Evolutionary conservation across 2,888 invertebrate genomes (phyloP).

Genomic region (Deilephila elpenor): DNA sequence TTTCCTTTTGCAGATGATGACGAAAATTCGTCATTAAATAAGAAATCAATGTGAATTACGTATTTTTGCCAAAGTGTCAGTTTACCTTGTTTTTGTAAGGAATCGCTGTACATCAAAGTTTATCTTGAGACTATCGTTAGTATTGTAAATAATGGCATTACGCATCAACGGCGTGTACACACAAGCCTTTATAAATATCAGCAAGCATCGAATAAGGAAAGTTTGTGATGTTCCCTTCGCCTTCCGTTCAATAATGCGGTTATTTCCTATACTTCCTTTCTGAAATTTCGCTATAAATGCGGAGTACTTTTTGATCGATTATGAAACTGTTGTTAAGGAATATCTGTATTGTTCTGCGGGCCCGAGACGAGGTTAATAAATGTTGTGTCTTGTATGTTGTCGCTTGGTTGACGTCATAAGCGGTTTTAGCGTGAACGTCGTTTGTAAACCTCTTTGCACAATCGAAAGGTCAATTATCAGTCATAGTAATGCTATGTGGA

Average conservation of each 20-base stretch:
- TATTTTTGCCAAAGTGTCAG: no score
- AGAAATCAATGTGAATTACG: no score
- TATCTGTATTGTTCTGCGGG: not conserved
- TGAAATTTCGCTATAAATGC: slow-evolving; percentile 19
- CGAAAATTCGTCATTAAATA: no score
- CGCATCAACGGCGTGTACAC: not conserved
- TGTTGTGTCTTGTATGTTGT: no score
- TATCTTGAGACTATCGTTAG: not conserved
- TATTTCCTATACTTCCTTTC: slow-evolving; percentile 22
- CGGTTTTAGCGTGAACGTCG: no score
- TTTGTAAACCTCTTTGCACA: no score
- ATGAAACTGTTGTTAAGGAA: not conserved
- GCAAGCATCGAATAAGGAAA: slow-evolving; percentile 22
- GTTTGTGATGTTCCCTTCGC: slow-evolving; percentile 14
- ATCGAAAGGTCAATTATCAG: no score
- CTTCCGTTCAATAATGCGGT: slow-evolving; percentile 25
- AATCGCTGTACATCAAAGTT: not conserved
- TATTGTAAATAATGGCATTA: slow-evolving; percentile 9
- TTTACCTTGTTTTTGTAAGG: no score
- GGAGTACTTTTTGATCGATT: slow-evolving; percentile 14
- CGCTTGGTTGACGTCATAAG: no score
- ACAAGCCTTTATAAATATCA: slow-evolving; percentile 3
- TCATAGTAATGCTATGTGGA: no score
- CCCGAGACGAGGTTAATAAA: no score
- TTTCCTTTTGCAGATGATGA: no score